Base-by-base conservation (phyloP, 2,113 vertebrate genomes). In the Philantomba maxwellii region DNA sequence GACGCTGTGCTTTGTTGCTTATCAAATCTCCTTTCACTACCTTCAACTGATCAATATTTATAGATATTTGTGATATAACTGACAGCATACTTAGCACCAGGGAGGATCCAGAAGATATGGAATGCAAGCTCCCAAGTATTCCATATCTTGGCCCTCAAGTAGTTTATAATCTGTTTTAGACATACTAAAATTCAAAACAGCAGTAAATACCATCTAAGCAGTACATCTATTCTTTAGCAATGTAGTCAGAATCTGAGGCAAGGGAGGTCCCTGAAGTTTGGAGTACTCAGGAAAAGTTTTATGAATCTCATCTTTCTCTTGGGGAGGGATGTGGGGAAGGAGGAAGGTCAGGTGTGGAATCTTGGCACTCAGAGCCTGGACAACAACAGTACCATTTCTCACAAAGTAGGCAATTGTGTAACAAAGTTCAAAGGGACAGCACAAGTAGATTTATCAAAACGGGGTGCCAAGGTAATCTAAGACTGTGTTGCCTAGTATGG, bases 111-210 rank as follows among this genome's bases (percentile, higher is more conserved):
- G 55, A 92, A 73, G 25, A 45, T 83, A 47, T 2, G 5, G 33
- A 83, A 83, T 85, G 53, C 4, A 7, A n/a, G n/a, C n/a, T n/a
- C n/a, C n/a, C n/a, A n/a, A n/a, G n/a, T n/a, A n/a, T n/a, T n/a
- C n/a, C n/a, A n/a, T n/a, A n/a, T 86, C 49, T 62, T 97, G 49
- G n/a, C 47, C 6, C 30, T 82, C 36, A 78, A 73, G 28, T 77
- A 58, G 19, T 82, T 92, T 82, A 55, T 89, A n/a, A 93, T 81
- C 25, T 66, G 39, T n/a, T 73, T 64, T 64, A 33, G 70, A 93
- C 95, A 89, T 10, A 64, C 36, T 66, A 73, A 95, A 43, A 64
- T 84, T 94, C 75, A 53, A 83, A 95, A 85, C 12, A 92, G 87
- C 45, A 75, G 25, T 66, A 92, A 91, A 87, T 64, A 16, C 17